Evolutionary conservation across 1,140 invertebrate genomes (phyloP).

Genomic region (Euglossa dilemma): DNA sequence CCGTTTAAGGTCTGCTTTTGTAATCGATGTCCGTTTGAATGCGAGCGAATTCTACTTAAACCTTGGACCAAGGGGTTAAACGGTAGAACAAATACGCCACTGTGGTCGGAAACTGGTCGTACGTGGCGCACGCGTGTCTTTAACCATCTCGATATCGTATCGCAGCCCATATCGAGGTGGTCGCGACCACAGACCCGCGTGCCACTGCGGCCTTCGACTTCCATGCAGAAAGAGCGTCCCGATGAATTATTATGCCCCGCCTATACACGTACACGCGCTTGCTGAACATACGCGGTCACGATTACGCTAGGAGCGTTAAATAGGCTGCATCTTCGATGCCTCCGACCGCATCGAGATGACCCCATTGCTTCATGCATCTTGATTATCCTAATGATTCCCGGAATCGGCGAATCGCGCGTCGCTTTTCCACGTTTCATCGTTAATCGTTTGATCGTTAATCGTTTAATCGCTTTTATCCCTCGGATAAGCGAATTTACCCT

Average conservation of each 20-base stretch:
- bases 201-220: conserved; percentile 63
- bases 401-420: too few relatives aligned
- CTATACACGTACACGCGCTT: conserved; percentile 3
- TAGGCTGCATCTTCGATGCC: conserved; percentile 14
- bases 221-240: conserved; percentile 57
- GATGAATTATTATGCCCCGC: conserved; percentile 60
- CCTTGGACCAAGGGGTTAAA: not conserved
- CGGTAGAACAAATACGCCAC: conserved; percentile 36
- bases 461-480: not conserved
- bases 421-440: too few relatives aligned
- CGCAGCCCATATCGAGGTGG: conserved; percentile 61
- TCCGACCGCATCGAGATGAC: not conserved
- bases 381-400: not conserved
- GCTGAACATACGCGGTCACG: not conserved
- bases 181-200: conserved; percentile 60
- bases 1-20: not conserved
- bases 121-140: conserved; percentile 62
- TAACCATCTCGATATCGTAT: conserved; percentile 67
- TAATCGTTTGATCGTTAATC: too few relatives aligned
- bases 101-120: conserved; percentile 56
- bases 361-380: not conserved
- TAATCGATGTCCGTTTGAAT: not conserved
- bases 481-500: not conserved
- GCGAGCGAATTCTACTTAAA: too few relatives aligned
- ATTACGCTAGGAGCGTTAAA: conserved; percentile 40